These are phyloP conservation scores for Stigmatopora argus DNA, from an alignment of 2,113 vertebrate genomes.

Conservation along the genomic window DNA sequence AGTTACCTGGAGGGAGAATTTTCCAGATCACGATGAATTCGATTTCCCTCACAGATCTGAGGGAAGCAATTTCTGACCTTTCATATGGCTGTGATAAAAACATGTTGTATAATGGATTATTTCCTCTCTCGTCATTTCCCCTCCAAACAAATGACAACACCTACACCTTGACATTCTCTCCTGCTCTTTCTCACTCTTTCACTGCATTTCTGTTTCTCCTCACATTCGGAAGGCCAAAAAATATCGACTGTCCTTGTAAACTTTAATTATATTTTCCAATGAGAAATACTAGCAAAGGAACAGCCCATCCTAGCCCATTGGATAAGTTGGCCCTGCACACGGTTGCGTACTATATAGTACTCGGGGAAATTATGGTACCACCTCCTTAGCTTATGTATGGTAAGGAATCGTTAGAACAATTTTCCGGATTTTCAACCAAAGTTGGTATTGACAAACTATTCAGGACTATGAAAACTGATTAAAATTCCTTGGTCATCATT, in stretches of 20 bases:
- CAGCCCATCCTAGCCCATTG: too few relatives aligned
- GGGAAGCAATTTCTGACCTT: conserved; percentile 53
- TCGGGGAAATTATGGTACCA: too few relatives aligned
- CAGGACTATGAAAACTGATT: too few relatives aligned
- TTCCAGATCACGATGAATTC: conserved; percentile 37
- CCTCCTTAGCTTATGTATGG: too few relatives aligned
- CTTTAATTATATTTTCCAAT: too few relatives aligned
- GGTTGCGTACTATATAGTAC: too few relatives aligned
- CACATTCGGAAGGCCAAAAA: conserved; percentile 19
- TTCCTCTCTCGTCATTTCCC: conserved; percentile 20
- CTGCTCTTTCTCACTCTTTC: conserved; percentile 6
- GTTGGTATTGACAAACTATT: too few relatives aligned
- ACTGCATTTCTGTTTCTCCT: conserved; percentile 1
- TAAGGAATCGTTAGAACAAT: too few relatives aligned
- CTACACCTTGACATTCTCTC: not conserved
- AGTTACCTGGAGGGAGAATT: conserved; percentile 30
- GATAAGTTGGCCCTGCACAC: too few relatives aligned
- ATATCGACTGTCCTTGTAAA: not conserved
- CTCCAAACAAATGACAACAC: conserved; percentile 6
- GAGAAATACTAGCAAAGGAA: too few relatives aligned
- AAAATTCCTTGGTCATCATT: too few relatives aligned
- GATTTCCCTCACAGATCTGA: conserved; percentile 52
- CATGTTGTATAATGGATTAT: conserved; percentile 38
- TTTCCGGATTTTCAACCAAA: too few relatives aligned
- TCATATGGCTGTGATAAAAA: conserved; percentile 41